These are phyloP conservation scores for Pseudococcus jackbeardsleyi DNA, from an alignment of 2,888 invertebrate genomes.

Conservation along the genomic window DNA sequence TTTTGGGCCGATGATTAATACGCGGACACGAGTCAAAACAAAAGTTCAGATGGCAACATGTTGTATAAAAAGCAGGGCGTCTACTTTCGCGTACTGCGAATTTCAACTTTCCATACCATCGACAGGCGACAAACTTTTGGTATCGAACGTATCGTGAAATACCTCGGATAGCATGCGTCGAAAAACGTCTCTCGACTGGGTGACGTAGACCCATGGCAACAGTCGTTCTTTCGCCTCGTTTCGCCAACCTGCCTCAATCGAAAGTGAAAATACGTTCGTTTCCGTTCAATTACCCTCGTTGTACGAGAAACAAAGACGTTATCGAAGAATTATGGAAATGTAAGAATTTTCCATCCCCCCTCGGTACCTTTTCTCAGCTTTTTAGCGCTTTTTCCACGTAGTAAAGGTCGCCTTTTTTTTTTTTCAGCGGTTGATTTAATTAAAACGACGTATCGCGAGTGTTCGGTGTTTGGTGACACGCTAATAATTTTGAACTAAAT, in stretches of 20 bases:
- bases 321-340: conserved; percentile 19
- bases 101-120: conserved; percentile 14
- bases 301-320: not conserved
- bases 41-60: conserved; percentile 27
- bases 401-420: not conserved
- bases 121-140: conserved; percentile 17
- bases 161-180: conserved; percentile 28
- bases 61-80: conserved; percentile 40
- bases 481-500: too few species aligned
- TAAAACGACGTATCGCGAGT: too few species aligned
- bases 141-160: conserved; percentile 5
- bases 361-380: not conserved
- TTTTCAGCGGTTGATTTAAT: not conserved
- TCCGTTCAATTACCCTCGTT: not conserved
- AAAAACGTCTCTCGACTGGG: not conserved
- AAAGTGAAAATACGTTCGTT: conserved; percentile 3
- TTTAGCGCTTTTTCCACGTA: not conserved
- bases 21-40: conserved; percentile 17
- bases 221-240: not conserved
- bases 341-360: not conserved
- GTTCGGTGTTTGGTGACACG: too few species aligned
- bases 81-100: conserved; percentile 1
- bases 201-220: not conserved
- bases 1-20: not conserved
- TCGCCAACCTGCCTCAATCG: not conserved